Percentiles rank a stretch among this genome's conserved stretches.
phyloP scores from a whole-genome alignment of 2,888 invertebrate genomes.

The Argyresthia albistria region DNA sequence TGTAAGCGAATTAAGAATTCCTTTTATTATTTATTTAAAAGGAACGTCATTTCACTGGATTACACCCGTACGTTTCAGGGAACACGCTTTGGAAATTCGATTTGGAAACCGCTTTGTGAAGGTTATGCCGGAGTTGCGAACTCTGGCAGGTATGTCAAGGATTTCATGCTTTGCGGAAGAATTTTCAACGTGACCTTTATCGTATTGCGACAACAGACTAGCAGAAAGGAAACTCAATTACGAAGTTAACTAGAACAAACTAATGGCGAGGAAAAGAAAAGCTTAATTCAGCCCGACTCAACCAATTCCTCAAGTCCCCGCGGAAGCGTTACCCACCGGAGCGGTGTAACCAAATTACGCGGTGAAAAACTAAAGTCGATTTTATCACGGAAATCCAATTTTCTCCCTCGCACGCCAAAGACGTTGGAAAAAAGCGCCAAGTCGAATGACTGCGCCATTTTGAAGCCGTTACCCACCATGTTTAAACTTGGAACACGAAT shows the following conservation, averaged over 20 bases:
- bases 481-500: conserved; percentile 67
- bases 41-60: not conserved
- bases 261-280: conserved; percentile 6
- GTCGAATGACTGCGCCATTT: conserved; percentile 69
- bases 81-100: not conserved
- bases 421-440: conserved; percentile 67
- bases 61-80: not conserved
- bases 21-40: conserved; percentile 14
- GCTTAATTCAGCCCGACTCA: conserved; percentile 22
- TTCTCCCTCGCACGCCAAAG: conserved; percentile 71
- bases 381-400: conserved; percentile 72
- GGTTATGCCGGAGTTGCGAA: too few species aligned
- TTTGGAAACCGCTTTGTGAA: not conserved
- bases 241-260: not conserved
- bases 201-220: not conserved
- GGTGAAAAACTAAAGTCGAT: conserved; percentile 61
- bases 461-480: conserved; percentile 62
- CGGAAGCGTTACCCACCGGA: conserved; percentile 43
- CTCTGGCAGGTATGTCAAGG: too few species aligned
- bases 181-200: not conserved
- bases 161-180: not conserved
- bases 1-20: conserved; percentile 58
- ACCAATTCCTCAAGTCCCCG: conserved; percentile 46
- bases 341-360: conserved; percentile 51
- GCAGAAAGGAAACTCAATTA: not conserved